Conservation (phyloP, 2,888 invertebrate genomes). For the Syrista parreyssii region DNA sequence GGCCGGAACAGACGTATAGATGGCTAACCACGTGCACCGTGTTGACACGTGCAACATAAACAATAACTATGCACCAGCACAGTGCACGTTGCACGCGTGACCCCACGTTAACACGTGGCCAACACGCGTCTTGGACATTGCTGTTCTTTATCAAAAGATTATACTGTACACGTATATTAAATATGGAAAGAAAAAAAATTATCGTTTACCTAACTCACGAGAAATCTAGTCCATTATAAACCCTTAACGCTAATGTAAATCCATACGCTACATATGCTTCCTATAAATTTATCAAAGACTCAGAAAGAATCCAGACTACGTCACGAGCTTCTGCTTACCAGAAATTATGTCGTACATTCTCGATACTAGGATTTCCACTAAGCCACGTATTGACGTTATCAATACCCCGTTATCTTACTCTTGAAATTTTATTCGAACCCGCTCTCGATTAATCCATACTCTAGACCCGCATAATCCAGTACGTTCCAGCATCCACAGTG, state of each 20-base stretch:
- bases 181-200: constrained; percentile 1
- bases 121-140: constrained; percentile 15
- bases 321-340: background rate
- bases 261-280: background rate
- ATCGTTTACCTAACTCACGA: background rate
- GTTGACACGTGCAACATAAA: constrained; percentile 49
- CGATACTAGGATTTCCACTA: background rate
- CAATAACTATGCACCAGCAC: constrained; percentile 37
- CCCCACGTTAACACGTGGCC: constrained; percentile 32
- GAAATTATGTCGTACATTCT: background rate
- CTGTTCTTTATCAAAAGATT: background rate
- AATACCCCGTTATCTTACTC: background rate
- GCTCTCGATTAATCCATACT: background rate
- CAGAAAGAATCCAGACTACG: background rate
- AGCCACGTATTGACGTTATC: background rate
- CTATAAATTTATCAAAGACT: background rate
- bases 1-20: constrained; percentile 14
- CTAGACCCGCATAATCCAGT: constrained; percentile 38
- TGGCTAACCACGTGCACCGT: constrained; percentile 46
- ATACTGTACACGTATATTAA: background rate
- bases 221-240: background rate
- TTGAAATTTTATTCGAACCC: background rate
- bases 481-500: constrained; percentile 1
- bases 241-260: background rate
- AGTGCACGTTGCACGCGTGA: constrained; percentile 30